Evolutionary conservation across 2,113 vertebrate species (phyloP).

Genomic region (Ciconia maguari): DNA sequence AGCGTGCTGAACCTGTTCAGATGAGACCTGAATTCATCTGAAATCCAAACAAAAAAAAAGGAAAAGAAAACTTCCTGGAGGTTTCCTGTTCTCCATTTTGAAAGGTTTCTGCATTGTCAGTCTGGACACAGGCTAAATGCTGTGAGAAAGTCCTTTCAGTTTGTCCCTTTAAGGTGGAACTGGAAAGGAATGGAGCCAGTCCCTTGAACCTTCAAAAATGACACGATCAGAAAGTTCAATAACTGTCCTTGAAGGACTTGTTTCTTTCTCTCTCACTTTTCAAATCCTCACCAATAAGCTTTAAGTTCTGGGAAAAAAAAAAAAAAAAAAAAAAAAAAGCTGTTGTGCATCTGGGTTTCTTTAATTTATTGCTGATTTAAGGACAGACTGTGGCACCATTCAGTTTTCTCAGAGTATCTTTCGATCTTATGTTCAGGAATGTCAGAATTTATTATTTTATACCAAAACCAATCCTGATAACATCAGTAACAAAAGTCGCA

Average conservation of each 20-base stretch:
- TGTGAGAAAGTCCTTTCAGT: background rate
- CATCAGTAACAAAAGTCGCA: background rate
- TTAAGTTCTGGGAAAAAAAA: background rate
- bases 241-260: background rate
- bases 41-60: background rate
- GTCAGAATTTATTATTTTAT: background rate
- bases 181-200: background rate
- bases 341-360: background rate
- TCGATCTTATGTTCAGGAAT: background rate
- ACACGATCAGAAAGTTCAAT: background rate
- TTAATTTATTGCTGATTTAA: background rate
- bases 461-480: background rate
- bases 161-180: background rate
- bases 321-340: no score
- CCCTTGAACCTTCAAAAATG: background rate
- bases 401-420: background rate
- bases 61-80: background rate
- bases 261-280: background rate
- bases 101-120: background rate
- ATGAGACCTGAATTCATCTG: background rate
- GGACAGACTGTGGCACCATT: background rate
- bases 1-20: background rate
- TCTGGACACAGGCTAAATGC: background rate
- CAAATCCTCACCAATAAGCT: background rate
- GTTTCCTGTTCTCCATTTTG: constrained; percentile 8